Base-by-base conservation (phyloP, 2,888 invertebrate genomes). In the Ochropacha duplaris region DNA sequence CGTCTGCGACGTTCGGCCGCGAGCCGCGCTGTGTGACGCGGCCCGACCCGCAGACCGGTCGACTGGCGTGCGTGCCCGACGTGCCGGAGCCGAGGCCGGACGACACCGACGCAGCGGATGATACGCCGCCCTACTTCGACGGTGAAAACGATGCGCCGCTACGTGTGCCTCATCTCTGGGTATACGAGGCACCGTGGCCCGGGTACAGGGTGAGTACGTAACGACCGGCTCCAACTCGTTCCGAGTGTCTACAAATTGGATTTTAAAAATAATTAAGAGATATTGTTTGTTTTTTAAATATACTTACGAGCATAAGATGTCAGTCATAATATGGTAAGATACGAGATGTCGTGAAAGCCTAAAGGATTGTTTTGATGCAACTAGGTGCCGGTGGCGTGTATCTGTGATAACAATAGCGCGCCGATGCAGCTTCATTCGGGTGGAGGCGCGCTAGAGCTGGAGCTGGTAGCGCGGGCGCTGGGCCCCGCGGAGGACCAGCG, bases 401-500 rank as follows among this genome's bases (percentile, higher is more conserved):
- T 97, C 65, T 97, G 97, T 84, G 97, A 97, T 90, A 96, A 97
- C 82, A 87, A 90, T 57, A 92, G 80, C 55, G 71, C 84, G 22
- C 86, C 88, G 60, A 76, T 88, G 66, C 71, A 66, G 22, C 55
- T 88, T 57, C 71, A 65, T 61, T 74, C 80, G 22, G 77, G 76
- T 22, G 86, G 87, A 19, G 81, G 81, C 9, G 94, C 95, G 50
- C 90, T 97, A 76, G 97, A 97, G 87, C 88, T 98, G 58, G 95
- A 95, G 70, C 96, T 97, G 83, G 94, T 95, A 72, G 95, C 97
- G 62, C 95, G 95, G 62, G 93, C 94, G 57, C 94, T 98, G 90
- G 94, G 94, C 72, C 94, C 97, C 56, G 94, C 95, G 54, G 97
- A 98, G 86, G 97, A 98, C 86, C 97, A 96, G 81, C 95, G 96